These are phyloP conservation scores for Penaeus indicus DNA, from an alignment of 1,140 invertebrate species.

Conservation along the genomic window DNA sequence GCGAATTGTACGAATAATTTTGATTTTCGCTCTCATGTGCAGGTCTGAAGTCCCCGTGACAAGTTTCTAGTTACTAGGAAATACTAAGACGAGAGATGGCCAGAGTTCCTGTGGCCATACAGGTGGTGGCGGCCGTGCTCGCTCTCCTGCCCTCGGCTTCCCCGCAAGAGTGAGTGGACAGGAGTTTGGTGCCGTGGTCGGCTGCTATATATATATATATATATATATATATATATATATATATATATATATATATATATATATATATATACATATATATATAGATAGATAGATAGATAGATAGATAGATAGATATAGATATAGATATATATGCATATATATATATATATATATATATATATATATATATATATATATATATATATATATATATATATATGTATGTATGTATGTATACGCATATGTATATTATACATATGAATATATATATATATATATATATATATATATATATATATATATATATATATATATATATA, in stretches of 20 bases:
- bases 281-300: neutral
- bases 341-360: constrained; percentile 23
- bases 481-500: constrained; percentile 16
- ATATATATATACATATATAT: constrained; percentile 20
- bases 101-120: too few species aligned
- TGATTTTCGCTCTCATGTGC: too few species aligned
- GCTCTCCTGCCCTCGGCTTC: too few species aligned
- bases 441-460: too few species aligned
- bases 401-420: neutral
- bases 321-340: neutral
- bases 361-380: constrained; percentile 5
- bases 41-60: too few species aligned
- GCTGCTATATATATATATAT: neutral
- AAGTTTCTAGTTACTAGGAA: too few species aligned
- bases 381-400: neutral
- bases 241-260: neutral
- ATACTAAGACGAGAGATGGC: too few species aligned
- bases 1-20: too few species aligned
- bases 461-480: too few species aligned
- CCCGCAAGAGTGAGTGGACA: too few species aligned
- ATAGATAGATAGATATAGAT: neutral
- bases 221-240: constrained; percentile 2
- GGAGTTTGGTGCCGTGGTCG: too few species aligned
- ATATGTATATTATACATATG: neutral
- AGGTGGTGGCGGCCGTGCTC: too few species aligned